A percentile compares a stretch with the other conserved stretches of the same genome.
Evolutionary conservation across 1,140 invertebrate species (phyloP).

Genomic region (Drosophila oshimai): DNA sequence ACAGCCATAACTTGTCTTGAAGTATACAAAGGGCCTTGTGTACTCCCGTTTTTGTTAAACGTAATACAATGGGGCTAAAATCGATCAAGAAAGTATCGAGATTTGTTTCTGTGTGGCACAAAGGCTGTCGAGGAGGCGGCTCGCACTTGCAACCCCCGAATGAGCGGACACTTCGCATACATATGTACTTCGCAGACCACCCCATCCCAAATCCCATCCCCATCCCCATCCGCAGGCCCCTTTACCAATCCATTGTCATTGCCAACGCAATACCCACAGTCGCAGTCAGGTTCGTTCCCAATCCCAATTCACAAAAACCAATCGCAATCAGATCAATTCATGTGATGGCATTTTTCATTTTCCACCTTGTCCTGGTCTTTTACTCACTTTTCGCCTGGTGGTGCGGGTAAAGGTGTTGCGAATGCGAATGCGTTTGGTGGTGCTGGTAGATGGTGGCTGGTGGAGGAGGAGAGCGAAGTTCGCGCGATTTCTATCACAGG

Average conservation of each 20-base stretch:
- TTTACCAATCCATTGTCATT: slow-evolving; percentile 1
- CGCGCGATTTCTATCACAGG: slow-evolving; percentile 33
- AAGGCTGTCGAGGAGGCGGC: neutral
- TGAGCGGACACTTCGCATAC: neutral
- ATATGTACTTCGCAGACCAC: neutral
- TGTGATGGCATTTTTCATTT: neutral
- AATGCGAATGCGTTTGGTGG: neutral
- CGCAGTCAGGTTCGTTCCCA: no score
- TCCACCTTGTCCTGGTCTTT: neutral
- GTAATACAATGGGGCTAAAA: no score
- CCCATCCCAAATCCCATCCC: neutral
- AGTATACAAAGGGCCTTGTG: no score
- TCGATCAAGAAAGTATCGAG: neutral
- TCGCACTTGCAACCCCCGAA: slow-evolving; percentile 44
- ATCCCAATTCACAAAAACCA: neutral
- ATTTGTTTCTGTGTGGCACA: slow-evolving; percentile 2
- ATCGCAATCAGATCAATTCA: neutral
- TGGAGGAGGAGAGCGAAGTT: neutral
- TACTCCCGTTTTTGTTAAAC: no score
- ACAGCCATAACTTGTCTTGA: no score
- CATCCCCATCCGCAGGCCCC: no score
- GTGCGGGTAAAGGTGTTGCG: no score
- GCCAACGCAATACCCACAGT: neutral
- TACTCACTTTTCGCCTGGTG: slow-evolving; percentile 12
- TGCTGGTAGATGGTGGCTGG: neutral